These are phyloP conservation scores for Cataglyphis albicans DNA, from an alignment of 2,888 invertebrate species.

Conservation along the genomic window DNA sequence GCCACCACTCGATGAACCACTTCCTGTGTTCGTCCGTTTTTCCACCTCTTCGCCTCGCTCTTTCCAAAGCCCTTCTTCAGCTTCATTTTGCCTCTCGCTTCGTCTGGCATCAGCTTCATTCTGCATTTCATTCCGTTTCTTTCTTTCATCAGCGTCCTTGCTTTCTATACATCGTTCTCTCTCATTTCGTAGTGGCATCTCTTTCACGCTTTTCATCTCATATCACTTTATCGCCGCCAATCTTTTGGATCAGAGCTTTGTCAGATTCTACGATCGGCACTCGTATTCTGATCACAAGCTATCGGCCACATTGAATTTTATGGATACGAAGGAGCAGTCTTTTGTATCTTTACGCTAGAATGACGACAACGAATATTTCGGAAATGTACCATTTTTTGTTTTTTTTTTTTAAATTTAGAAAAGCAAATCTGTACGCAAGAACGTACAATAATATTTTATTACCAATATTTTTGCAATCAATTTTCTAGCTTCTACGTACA, in stretches of 20 bases:
- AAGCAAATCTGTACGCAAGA: not conserved
- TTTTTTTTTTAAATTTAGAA: not conserved
- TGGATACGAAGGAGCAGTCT: constrained; percentile 50
- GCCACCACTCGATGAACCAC: constrained; percentile 67
- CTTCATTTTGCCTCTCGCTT: constrained; percentile 21
- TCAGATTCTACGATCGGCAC: constrained; percentile 45
- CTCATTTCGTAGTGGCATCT: constrained; percentile 12
- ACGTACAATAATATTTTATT: not conserved
- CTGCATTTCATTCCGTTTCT: constrained; percentile 31
- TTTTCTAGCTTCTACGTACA: not conserved
- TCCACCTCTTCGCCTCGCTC: constrained; percentile 11
- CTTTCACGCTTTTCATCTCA: constrained; percentile 14
- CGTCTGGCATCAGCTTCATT: constrained; percentile 35
- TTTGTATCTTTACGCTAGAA: constrained; percentile 2
- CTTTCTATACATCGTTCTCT: constrained; percentile 9
- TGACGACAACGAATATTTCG: constrained; percentile 11
- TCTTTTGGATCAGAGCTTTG: constrained; percentile 23
- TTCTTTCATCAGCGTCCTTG: not conserved
- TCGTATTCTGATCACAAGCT: constrained; percentile 72
- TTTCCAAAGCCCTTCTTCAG: constrained; percentile 24
- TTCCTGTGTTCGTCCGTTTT: constrained; percentile 33
- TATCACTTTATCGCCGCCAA: constrained; percentile 21
- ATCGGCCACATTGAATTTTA: constrained; percentile 69
- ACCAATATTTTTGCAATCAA: not conserved
- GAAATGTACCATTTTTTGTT: not conserved